phyloP scores from a whole-genome alignment of 2,888 invertebrate genomes.

The Conus canariensis region DNA sequence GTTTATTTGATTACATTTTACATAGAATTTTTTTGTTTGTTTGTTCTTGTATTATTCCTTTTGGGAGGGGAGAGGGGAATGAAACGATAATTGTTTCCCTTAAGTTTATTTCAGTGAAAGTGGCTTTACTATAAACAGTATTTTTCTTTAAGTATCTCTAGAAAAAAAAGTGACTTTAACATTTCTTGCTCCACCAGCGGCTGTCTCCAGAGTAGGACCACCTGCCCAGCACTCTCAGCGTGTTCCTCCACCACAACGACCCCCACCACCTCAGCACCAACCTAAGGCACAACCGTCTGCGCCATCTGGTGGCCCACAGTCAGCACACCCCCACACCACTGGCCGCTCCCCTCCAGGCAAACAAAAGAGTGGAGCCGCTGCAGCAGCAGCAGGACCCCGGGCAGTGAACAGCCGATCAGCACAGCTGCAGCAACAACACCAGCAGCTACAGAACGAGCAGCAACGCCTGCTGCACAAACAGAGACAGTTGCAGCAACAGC shows the following conservation, averaged over 20 bases:
- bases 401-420: slow-evolving; percentile 1
- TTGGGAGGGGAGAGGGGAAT: no score
- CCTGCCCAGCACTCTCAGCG: neutral
- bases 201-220: neutral
- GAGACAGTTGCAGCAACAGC: slow-evolving; percentile 31
- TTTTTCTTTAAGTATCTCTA: no score
- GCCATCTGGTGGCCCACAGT: neutral
- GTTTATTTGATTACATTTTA: no score
- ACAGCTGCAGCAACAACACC: slow-evolving; percentile 32
- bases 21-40: no score
- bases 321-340: neutral
- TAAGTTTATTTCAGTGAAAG: no score
- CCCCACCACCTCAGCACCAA: slow-evolving; percentile 4
- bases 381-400: neutral
- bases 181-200: neutral
- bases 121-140: no score
- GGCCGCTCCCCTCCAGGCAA: neutral
- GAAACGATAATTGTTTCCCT: no score
- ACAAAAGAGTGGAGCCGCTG: neutral
- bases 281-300: neutral
- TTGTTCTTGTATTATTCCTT: no score
- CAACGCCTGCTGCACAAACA: slow-evolving; percentile 41
- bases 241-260: neutral
- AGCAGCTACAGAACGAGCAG: slow-evolving; percentile 23
- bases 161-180: no score